Conservation (phyloP, 2,113 vertebrate genomes). For the Dendrocopos noguchii region DNA sequence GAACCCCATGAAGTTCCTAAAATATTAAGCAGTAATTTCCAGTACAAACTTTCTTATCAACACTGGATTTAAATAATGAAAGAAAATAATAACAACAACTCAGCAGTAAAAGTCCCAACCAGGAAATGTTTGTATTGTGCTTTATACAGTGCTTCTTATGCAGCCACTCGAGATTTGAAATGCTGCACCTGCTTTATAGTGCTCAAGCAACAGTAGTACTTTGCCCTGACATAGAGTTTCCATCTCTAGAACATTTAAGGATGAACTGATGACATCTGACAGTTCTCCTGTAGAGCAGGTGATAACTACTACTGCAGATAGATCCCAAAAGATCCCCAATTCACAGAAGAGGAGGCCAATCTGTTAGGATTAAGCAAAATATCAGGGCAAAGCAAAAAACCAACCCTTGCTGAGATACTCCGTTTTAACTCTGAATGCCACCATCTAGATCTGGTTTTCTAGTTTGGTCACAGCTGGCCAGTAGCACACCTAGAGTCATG, state of each 20-base stretch:
- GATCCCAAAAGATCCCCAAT: not conserved
- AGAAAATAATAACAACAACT: not conserved
- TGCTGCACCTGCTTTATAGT: not conserved
- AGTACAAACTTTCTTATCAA: not conserved
- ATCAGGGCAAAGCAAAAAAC: not conserved
- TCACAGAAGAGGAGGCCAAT: not conserved
- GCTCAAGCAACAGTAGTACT: not conserved
- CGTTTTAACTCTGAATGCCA: not conserved
- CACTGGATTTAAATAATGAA: slow-evolving; percentile 25
- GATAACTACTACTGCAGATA: not conserved
- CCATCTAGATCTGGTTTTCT: not conserved
- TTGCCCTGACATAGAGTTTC: not conserved
- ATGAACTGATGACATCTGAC: slow-evolving; percentile 20
- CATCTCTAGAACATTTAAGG: not conserved
- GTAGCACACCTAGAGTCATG: not conserved
- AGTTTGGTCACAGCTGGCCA: not conserved
- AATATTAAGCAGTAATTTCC: slow-evolving; percentile 10
- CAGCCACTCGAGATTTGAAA: slow-evolving; percentile 21
- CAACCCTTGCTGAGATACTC: not conserved
- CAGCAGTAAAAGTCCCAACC: not conserved
- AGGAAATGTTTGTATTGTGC: not conserved
- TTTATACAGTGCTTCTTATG: not conserved
- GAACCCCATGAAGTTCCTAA: not conserved
- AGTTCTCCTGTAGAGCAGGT: slow-evolving; percentile 7
- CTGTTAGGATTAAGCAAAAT: slow-evolving; percentile 1